Conservation (phyloP, 2,888 invertebrate species). For the Andrena minutula region DNA sequence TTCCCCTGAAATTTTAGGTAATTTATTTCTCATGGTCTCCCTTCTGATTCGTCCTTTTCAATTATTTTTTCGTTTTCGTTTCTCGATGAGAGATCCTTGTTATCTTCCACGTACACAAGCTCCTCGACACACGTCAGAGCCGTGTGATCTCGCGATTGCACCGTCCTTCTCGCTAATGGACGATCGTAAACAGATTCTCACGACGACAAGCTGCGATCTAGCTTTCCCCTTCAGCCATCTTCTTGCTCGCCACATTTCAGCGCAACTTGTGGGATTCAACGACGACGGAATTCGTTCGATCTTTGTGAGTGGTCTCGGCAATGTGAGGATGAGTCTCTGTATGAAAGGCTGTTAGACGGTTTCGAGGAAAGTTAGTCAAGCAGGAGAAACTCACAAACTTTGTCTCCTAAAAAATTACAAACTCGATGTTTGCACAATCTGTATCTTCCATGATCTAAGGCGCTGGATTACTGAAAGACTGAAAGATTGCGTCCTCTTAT, state of each 20-base stretch:
- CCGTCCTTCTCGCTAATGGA: neutral
- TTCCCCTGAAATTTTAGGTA: neutral
- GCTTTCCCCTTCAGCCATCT: conserved; percentile 29
- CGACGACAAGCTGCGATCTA: neutral
- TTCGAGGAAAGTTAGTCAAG: neutral
- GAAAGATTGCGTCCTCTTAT: conserved; percentile 38
- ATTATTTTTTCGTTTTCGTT: neutral
- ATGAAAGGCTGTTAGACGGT: neutral
- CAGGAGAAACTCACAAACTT: neutral
- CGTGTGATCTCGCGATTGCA: neutral
- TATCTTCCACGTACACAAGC: neutral
- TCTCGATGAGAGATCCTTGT: neutral
- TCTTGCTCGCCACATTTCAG: conserved; percentile 38
- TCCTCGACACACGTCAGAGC: neutral
- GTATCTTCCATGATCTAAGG: conserved; percentile 58
- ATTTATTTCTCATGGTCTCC: conserved; percentile 10
- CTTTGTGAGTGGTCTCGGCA: conserved; percentile 3
- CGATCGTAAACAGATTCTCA: neutral
- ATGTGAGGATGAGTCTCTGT: conserved; percentile 6
- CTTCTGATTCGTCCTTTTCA: no score
- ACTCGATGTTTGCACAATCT: conserved; percentile 35
- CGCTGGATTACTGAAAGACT: conserved; percentile 58
- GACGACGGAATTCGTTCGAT: conserved; percentile 31
- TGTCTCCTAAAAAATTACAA: conserved; percentile 1
- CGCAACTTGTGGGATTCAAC: conserved; percentile 13